Evolutionary conservation across 2,113 vertebrate species (phyloP).

Genomic region (Illadopsis cleaveri): DNA sequence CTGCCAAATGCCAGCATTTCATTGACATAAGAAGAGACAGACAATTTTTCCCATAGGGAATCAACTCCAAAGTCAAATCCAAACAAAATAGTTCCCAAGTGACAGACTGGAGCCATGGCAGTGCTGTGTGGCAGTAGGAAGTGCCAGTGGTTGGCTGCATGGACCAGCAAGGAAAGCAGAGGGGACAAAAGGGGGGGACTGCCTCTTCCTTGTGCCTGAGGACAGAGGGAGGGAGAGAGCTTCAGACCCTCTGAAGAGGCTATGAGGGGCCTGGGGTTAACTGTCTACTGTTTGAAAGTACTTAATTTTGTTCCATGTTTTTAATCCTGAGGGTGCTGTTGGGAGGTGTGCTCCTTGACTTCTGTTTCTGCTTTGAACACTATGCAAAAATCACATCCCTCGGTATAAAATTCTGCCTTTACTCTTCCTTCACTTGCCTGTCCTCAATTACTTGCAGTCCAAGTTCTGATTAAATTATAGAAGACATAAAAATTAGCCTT

Average conservation of each 20-base stretch:
- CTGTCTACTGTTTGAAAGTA: not conserved
- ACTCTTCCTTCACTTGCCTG: not conserved
- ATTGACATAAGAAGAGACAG: not conserved
- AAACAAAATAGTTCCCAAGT: rapidly evolving
- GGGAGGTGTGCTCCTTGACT: not conserved
- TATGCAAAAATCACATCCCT: not conserved
- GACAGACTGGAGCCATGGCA: rapidly evolving
- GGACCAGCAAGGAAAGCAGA: not conserved
- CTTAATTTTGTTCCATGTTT: not conserved
- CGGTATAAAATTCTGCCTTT: not conserved
- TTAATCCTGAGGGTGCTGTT: not conserved
- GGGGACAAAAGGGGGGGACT: not conserved
- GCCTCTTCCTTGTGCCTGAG: not conserved
- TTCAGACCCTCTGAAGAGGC: not conserved
- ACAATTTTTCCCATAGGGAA: not conserved
- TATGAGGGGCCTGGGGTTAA: not conserved
- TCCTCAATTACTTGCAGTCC: not conserved
- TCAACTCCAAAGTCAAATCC: not conserved
- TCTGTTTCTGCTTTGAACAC: not conserved
- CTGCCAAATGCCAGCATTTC: not conserved
- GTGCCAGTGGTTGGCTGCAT: not conserved
- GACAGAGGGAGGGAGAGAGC: not conserved
- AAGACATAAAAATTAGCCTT: not conserved
- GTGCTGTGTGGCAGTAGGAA: not conserved
- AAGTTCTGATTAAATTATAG: not conserved